Evolutionary conservation across 2,113 vertebrate species (phyloP).

Genomic region (Colossoma macropomum): DNA sequence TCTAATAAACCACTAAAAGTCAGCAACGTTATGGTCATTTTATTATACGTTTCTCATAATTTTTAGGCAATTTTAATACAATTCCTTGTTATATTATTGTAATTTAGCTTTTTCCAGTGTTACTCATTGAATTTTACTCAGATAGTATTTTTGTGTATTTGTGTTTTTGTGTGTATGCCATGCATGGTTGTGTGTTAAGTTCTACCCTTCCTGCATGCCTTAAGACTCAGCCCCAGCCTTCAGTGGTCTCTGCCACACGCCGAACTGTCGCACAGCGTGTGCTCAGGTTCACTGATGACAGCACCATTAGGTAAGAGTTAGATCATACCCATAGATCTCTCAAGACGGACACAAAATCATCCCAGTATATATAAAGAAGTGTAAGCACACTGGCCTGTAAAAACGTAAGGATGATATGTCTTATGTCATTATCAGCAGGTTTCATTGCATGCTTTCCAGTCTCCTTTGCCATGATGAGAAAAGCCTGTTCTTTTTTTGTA

Average conservation of each 20-base stretch:
- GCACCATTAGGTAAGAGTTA: constrained; percentile 78
- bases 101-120: too few species aligned
- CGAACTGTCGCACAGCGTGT: constrained; percentile 67
- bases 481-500: constrained; percentile 38
- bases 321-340: background rate
- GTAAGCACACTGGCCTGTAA: background rate
- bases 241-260: constrained; percentile 55
- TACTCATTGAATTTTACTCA: background rate
- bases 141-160: background rate
- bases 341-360: constrained; percentile 14
- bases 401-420: background rate
- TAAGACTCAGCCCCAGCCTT: constrained; percentile 77
- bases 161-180: constrained; percentile 6
- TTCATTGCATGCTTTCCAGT: constrained; percentile 14
- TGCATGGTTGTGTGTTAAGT: constrained; percentile 69
- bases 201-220: constrained; percentile 82
- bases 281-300: constrained; percentile 76
- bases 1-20: too few species aligned
- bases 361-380: constrained; percentile 7
- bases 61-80: too few species aligned
- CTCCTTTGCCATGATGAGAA: constrained; percentile 27
- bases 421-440: constrained; percentile 5
- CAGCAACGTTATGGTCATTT: too few species aligned
- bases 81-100: too few species aligned
- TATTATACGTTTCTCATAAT: background rate